Evolutionary conservation across 2,113 vertebrate species (phyloP).

Genomic region (Sula dactylatra): DNA sequence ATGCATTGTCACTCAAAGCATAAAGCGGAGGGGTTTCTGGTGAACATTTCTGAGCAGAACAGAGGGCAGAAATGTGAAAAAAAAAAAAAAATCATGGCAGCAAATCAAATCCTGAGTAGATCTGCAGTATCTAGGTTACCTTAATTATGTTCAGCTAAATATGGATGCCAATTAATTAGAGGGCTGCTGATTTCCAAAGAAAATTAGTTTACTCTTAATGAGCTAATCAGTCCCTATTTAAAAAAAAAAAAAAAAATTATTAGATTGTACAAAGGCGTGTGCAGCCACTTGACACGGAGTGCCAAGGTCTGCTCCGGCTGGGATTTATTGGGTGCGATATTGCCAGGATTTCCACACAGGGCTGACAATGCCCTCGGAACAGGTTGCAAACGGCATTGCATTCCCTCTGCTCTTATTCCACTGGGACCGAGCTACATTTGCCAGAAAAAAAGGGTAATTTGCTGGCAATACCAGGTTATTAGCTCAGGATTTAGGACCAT

Average conservation of each 20-base stretch:
- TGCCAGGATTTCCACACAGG: background rate
- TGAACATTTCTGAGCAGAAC: background rate
- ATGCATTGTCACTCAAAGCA: background rate
- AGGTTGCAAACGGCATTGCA: background rate
- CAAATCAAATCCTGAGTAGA: background rate
- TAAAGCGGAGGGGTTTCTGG: background rate
- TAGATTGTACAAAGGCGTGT: background rate
- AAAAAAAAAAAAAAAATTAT: background rate
- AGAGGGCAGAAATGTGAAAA: background rate
- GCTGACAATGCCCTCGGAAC: background rate
- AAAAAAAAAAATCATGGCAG: background rate
- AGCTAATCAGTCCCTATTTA: background rate
- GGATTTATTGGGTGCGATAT: background rate
- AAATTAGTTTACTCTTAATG: slow-evolving; percentile 7
- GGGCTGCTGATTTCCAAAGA: slow-evolving; percentile 30
- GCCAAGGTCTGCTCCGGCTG: background rate
- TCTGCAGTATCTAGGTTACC: slow-evolving; percentile 49
- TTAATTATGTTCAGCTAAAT: slow-evolving; percentile 41
- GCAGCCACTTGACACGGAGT: background rate
- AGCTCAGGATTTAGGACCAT: background rate
- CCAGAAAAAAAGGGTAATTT: background rate
- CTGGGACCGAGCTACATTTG: accelerated
- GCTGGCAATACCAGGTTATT: accelerated
- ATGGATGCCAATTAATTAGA: slow-evolving; percentile 15
- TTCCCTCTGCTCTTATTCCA: background rate